Evolutionary conservation across 2,797 vertebrate genomes (phyloP), one percentile per base, ranked within the genome.

Genomic region (Mycteria americana): DNA sequence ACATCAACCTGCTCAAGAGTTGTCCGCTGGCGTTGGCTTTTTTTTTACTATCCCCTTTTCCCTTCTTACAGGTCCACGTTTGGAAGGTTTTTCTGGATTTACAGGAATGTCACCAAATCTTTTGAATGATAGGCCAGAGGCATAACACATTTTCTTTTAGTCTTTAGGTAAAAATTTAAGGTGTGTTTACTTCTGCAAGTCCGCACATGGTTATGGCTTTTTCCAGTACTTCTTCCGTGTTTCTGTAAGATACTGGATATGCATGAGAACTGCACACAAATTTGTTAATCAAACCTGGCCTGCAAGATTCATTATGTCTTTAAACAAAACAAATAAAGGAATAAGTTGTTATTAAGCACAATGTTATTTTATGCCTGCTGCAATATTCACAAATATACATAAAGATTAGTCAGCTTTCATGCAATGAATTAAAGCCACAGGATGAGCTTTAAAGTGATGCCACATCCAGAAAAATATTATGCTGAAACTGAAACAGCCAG

Each of bases 311-410:
- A 65, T 74, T 25, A 23, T 46, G 60, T 80, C 53, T 84, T 95
- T 60, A 89, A 94, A 70, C 31, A 91, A 97, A 96, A 94, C 70
- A 97, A 96, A 91, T 57, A 92, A 87, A 88, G 56, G 57, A 88
- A 80, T 77, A 72, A 30, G 18, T 88, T 92, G 19, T 82, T 95
- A 95, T 94, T 88, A 93, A 97, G 56, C 30, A 76, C 54, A 89
- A 77, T 89, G 80, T 94, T 97, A 88, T 96, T 94, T 77, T 83
- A 76, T 79, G 72, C 43, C 64, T 88, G 57, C 51, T 84, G 31
- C 63, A 75, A 54, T 72, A 81, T 84, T 86, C 90, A 94, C 73
- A 97, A 96, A 95, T 89, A 97, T 64, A 95, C 85, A 88, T 59
- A 37, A 82, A 93, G 93, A 92, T 95, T 93, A 94, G 60, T 59